Evolutionary conservation across 1,140 invertebrate genomes (phyloP), one percentile per base, ranked within the genome.

Genomic region (Melitaea cinxia): DNA sequence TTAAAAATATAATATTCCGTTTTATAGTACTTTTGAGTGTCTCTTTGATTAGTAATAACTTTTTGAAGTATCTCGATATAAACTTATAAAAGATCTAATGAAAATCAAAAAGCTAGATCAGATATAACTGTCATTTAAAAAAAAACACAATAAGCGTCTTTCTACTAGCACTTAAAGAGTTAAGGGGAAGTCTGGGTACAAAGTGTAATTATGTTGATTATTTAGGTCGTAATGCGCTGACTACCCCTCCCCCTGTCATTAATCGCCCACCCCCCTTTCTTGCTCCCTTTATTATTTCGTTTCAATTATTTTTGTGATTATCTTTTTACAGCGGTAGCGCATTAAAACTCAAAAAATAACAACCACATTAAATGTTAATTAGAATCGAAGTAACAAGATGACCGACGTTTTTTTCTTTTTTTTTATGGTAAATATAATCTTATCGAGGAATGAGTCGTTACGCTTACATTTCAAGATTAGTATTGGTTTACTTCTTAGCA

Each of bases 261-360:
- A 88, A 86, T 88, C 78, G 82, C 78, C 82, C 50, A 39, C 57
- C 73, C 72, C 77, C 72, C 64, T 69, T 68, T 60, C 73, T 67
- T 59, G 59, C 76, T 66, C 74, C 81, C 82, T 88, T 87, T 87
- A 89, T 91, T 89, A 88, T 91, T 91, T 91, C 88, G 85, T 89
- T 91, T 91, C 86, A 91, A 89, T 91, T 91, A 91, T 91, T 88
- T 91, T 89, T 83, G 85, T 89, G 87, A 91, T 89, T 89, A 91
- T 91, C 88, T 91, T 91, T 91, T 91, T 89, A 91, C 88, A 83
- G 85, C 85, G 77, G 75, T 73, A 75, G 73, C 71, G 77, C 84
- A 86, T 89, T 89, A 87, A 90, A 91, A 87, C 79, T 89, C 82
- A 89, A 89, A 89, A 89, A 91, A 88, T 87, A 90, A 88, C 84